Conservation (phyloP, 2,888 invertebrate genomes). For the Seira sanloemensis region DNA sequence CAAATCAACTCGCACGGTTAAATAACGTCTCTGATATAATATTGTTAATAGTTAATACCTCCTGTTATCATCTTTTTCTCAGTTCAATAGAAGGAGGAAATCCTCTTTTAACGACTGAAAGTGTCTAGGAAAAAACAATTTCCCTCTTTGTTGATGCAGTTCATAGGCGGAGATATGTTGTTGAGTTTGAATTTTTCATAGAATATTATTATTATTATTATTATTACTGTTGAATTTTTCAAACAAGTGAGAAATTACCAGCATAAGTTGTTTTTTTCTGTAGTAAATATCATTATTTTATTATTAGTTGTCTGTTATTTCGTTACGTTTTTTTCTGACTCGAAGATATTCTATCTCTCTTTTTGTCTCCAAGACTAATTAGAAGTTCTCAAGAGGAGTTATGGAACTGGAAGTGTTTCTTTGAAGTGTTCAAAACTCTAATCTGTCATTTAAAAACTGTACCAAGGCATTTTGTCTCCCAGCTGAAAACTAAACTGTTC, state of each 20-base stretch:
- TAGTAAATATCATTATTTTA: not conserved
- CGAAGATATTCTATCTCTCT: not conserved
- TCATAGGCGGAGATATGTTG: not conserved
- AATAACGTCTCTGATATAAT: not conserved
- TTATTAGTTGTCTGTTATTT: too few relatives aligned
- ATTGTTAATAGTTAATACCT: not conserved
- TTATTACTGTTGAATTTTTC: not conserved
- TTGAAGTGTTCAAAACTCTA: too few relatives aligned
- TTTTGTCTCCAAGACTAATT: not conserved
- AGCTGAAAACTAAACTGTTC: too few relatives aligned
- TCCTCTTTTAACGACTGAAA: slow-evolving; percentile 8
- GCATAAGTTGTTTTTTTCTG: too few relatives aligned
- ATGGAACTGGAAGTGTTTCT: too few relatives aligned
- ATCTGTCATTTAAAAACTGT: too few relatives aligned
- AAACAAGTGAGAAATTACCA: too few relatives aligned
- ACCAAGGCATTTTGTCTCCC: too few relatives aligned
- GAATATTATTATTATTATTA: not conserved
- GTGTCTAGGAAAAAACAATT: not conserved
- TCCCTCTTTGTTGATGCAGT: slow-evolving; percentile 1
- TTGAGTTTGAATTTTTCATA: slow-evolving; percentile 5
- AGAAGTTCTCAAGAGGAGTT: too few relatives aligned
- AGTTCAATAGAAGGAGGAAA: not conserved
- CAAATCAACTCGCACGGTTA: not conserved
- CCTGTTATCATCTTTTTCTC: slow-evolving; percentile 2
- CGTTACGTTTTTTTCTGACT: too few relatives aligned